A percentile compares a stretch with the other conserved stretches of the same genome.
Conservation (phyloP, 1,140 invertebrate genomes). For the Onthophagus taurus region DNA sequence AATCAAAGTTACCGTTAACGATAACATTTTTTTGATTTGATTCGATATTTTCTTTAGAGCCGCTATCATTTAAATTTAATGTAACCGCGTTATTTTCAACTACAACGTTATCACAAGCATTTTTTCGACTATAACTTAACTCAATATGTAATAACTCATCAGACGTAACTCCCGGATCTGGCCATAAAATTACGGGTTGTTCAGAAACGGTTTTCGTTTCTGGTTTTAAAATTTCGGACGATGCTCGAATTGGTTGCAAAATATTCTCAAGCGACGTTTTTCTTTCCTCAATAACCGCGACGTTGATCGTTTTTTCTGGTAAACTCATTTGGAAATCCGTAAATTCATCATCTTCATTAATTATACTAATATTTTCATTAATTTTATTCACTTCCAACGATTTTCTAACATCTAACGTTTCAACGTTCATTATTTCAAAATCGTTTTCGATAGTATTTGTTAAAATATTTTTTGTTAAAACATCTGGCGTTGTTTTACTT, state of each 20-base stretch:
- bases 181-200: conserved; percentile 49
- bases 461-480: background rate
- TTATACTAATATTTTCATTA: background rate
- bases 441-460: no score
- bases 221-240: conserved; percentile 9
- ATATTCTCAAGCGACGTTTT: conserved; percentile 3
- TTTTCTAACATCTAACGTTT: no score
- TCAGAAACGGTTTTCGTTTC: no score
- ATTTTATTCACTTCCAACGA: background rate
- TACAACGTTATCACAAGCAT: no score
- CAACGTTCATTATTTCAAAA: no score
- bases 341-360: conserved; percentile 25
- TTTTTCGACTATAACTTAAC: conserved; percentile 11
- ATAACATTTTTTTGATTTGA: conserved; percentile 3
- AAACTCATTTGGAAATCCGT: conserved; percentile 28
- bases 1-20: no score
- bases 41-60: background rate
- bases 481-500: conserved; percentile 6
- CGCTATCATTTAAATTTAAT: background rate
- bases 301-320: conserved; percentile 4
- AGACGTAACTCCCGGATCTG: conserved; percentile 52
- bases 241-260: conserved; percentile 24
- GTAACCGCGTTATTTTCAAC: background rate
- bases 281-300: background rate
- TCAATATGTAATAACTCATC: conserved; percentile 50